Evolutionary conservation across 2,888 invertebrate genomes (phyloP).

Genomic region (Cataglyphis albicans): DNA sequence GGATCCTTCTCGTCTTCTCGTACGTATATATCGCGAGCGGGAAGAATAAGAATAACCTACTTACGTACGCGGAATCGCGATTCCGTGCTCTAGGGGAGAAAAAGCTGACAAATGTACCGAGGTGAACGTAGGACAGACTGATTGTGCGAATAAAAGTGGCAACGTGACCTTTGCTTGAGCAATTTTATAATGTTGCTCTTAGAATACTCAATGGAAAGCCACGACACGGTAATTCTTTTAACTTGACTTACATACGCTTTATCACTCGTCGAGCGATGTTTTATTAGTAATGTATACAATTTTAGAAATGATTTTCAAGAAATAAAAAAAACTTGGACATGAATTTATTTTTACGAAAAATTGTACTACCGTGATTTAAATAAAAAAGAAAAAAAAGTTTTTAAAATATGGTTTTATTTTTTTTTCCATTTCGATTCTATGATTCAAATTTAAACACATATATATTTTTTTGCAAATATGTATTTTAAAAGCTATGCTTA

Average conservation of each 20-base stretch:
- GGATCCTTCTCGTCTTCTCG: slow-evolving; percentile 40
- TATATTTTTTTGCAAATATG: not conserved
- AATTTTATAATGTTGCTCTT: slow-evolving; percentile 33
- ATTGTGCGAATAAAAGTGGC: slow-evolving; percentile 51
- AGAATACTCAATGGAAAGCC: slow-evolving; percentile 45
- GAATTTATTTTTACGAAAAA: not conserved
- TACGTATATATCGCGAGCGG: slow-evolving; percentile 27
- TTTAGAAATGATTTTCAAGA: not conserved
- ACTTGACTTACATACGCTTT: slow-evolving; percentile 9
- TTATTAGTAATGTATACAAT: not conserved
- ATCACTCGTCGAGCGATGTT: slow-evolving; percentile 15
- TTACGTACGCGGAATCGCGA: slow-evolving; percentile 60
- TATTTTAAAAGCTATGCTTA: not conserved
- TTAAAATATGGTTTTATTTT: not conserved
- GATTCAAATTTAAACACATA: not conserved
- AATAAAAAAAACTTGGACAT: not conserved
- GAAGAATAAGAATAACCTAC: slow-evolving; percentile 52
- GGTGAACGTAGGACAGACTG: slow-evolving; percentile 33
- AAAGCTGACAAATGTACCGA: slow-evolving; percentile 55
- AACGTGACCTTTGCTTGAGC: slow-evolving; percentile 51
- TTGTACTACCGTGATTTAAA: not conserved
- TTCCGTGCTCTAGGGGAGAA: slow-evolving; percentile 13
- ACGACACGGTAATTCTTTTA: slow-evolving; percentile 31
- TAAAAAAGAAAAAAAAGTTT: not conserved
- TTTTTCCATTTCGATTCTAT: not conserved